phyloP scores from a whole-genome alignment of 2,888 invertebrate species.

The Orthosia incerta region DNA sequence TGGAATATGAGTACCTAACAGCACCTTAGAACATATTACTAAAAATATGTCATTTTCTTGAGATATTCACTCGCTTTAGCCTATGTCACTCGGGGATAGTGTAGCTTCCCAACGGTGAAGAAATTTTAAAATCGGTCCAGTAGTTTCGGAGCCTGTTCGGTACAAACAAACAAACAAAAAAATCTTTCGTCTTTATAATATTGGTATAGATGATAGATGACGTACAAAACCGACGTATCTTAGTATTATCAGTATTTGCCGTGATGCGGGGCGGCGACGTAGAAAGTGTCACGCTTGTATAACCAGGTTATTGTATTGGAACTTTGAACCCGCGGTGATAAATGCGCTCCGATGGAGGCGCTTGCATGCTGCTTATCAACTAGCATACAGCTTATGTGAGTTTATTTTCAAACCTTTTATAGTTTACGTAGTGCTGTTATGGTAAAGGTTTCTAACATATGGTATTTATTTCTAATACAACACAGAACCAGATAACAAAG shows the following conservation, averaged over 20 bases:
- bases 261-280: conserved; percentile 32
- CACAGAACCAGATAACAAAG: background rate
- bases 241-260: conserved; percentile 41
- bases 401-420: conserved; percentile 15
- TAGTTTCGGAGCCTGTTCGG: too few species aligned
- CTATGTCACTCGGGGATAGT: too few species aligned
- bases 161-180: too few species aligned
- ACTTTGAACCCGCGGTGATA: conserved; percentile 86
- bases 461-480: background rate
- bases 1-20: background rate
- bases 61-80: too few species aligned
- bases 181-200: too few species aligned
- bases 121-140: too few species aligned
- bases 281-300: conserved; percentile 68
- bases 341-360: conserved; percentile 76
- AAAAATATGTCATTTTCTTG: background rate
- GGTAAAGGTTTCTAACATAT: background rate
- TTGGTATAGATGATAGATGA: conserved; percentile 34
- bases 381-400: conserved; percentile 27
- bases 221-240: conserved; percentile 27
- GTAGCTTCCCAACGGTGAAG: too few species aligned
- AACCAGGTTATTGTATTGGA: conserved; percentile 78
- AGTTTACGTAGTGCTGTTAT: background rate
- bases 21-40: conserved; percentile 2
- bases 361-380: conserved; percentile 81